Conservation (phyloP, 2,113 vertebrate species). For the Microtus richardsoni region DNA sequence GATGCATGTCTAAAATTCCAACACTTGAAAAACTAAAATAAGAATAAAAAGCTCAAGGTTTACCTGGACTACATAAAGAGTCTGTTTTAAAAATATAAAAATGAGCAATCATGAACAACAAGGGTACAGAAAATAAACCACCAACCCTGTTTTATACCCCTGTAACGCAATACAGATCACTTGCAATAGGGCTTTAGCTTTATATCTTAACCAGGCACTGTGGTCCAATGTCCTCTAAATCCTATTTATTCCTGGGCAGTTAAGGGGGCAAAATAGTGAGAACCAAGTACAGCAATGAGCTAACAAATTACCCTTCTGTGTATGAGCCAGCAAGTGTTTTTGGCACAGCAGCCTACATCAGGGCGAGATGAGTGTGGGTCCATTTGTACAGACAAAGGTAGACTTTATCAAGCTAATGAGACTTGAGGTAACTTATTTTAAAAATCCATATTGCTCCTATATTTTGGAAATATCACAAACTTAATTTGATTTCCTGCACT, state of each 20-base stretch:
- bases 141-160: not conserved
- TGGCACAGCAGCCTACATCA: too few relatives aligned
- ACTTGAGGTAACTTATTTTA: not conserved
- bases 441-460: not conserved
- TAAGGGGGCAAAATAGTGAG: not conserved
- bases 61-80: not conserved
- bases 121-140: not conserved
- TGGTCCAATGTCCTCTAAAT: not conserved
- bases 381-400: not conserved
- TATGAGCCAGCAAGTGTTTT: not conserved
- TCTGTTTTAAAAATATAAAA: not conserved
- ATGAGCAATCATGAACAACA: not conserved
- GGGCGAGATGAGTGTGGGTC: not conserved
- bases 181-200: not conserved
- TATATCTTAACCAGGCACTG: not conserved
- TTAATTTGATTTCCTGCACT: not conserved
- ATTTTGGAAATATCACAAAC: not conserved
- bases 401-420: not conserved
- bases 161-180: not conserved
- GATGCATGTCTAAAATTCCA: not conserved
- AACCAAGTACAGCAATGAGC: not conserved
- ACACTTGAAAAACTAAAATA: not conserved
- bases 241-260: not conserved
- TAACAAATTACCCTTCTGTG: not conserved
- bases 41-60: not conserved